Base-by-base conservation (phyloP, 2,888 invertebrate genomes). In the Chaitophorus viminalis region DNA sequence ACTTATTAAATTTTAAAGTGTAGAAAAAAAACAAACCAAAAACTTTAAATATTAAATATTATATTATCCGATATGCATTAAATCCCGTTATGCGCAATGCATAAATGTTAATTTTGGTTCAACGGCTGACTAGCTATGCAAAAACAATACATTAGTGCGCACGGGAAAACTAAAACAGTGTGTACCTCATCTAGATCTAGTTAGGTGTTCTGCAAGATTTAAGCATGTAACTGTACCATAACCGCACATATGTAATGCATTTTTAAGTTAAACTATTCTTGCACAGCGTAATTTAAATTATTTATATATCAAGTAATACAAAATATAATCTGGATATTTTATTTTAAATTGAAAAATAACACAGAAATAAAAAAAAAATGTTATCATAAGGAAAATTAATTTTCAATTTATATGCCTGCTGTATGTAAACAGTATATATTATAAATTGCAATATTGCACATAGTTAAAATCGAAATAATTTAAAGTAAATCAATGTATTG, bases 51-150 rank as follows among this genome's bases (percentile, higher is more conserved):
- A 9, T 46, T 14, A 46, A 46, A 46, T 46, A 11, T 14, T 46
- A 46, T 46, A 46, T 46, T 14, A 9, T 39, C 39, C 11, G 14
- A 1, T 65, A 9, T n/a, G 65, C 65, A 29, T 25, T 60, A 21
- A 25, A 68, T 68, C 6, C 11, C 29, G 6, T 68, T n/a, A 6
- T 21, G 18, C 60, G 60, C 4, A 21, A n/a, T n/a, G n/a, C 25
- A 21, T 0, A 60, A 8, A 60, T 6, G 25, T 60, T 25, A 9
- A 70, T 17, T 70, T 70, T 31, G 17, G n/a, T 70, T 70, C 31
- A 29, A 83, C 83, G 83, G 83, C 83, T 76, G 29, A 36, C 36
- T n/a, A 54, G 36, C 52, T 83, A 83, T 75, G 83, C 83, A 83
- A 83, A 83, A 83, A 83, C 74, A 75, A 83, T 60, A 72, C 83